Evolutionary conservation across 2,888 invertebrate genomes (phyloP).

Genomic region (Aethes cnicana): DNA sequence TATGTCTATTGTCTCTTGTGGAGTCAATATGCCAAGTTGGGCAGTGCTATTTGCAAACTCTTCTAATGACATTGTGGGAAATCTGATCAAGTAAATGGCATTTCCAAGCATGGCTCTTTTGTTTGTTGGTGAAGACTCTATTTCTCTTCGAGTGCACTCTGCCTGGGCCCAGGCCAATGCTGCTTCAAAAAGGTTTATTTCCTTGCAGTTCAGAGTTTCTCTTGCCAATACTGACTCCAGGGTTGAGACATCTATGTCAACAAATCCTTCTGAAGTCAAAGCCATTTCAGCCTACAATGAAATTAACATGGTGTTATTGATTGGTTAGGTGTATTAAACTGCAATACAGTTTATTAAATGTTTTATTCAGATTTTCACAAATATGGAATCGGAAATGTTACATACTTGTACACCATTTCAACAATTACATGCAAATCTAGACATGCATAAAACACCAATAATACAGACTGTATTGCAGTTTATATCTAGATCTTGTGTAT

Average conservation of each 20-base stretch:
- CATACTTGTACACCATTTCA: conserved; percentile 52
- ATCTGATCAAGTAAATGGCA: conserved; percentile 93
- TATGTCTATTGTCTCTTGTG: conserved; percentile 96
- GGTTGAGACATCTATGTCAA: conserved; percentile 96
- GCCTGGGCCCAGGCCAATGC: conserved; percentile 96
- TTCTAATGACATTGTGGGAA: conserved; percentile 96
- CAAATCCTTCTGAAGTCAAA: conserved; percentile 96
- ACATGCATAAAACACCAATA: conserved; percentile 53
- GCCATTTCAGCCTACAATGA: conserved; percentile 95
- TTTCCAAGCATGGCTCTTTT: conserved; percentile 88
- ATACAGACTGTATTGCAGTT: conserved; percentile 79
- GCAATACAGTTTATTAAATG: conserved; percentile 79
- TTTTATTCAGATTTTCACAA: conserved; percentile 65
- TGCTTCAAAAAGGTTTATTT: conserved; percentile 94
- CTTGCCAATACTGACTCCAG: conserved; percentile 94
- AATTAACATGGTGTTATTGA: conserved; percentile 43
- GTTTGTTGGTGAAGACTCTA: conserved; percentile 91
- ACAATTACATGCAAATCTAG: conserved; percentile 60
- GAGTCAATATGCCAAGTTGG: conserved; percentile 94
- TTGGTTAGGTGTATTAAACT: conserved; percentile 73
- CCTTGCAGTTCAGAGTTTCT: conserved; percentile 97
- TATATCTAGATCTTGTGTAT: conserved; percentile 30
- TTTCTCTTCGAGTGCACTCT: conserved; percentile 92
- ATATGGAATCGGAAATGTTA: conserved; percentile 54
- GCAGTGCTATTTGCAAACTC: conserved; percentile 96